These are phyloP conservation scores for Actenoides lindsayi DNA, from an alignment of 2,113 vertebrate species.

Conservation along the genomic window DNA sequence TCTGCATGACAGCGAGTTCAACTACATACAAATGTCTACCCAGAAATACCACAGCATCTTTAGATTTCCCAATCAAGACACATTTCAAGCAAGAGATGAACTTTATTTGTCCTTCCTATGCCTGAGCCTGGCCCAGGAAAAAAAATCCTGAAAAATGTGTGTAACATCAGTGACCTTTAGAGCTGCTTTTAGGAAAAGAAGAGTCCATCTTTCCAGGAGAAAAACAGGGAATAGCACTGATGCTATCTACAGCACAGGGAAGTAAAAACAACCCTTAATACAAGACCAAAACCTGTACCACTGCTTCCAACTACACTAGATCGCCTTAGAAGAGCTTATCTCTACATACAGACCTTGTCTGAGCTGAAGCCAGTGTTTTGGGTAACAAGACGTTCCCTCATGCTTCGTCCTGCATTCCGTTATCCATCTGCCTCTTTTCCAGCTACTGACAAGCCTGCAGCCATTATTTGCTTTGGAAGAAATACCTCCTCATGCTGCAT, in stretches of 20 bases:
- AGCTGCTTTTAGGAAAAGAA: neutral
- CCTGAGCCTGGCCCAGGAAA: neutral
- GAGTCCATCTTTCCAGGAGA: neutral
- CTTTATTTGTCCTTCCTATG: neutral
- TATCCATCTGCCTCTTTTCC: neutral
- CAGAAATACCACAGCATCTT: neutral
- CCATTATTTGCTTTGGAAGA: slow-evolving; percentile 24
- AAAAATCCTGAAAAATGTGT: neutral
- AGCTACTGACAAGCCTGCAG: neutral
- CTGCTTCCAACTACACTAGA: neutral
- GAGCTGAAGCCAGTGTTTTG: neutral
- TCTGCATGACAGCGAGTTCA: neutral
- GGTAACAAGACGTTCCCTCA: neutral
- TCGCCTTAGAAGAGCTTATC: neutral
- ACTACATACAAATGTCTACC: neutral
- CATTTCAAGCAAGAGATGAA: neutral
- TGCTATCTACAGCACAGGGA: neutral
- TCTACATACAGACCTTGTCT: neutral
- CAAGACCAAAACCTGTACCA: neutral
- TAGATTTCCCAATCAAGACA: neutral
- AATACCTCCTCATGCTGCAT: neutral
- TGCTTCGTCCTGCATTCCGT: neutral
- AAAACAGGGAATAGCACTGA: neutral
- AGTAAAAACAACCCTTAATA: neutral
- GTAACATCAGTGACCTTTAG: neutral